These are phyloP conservation scores for Lepisosteus osseus DNA, from an alignment of 2,113 vertebrate species.

Conservation along the genomic window DNA sequence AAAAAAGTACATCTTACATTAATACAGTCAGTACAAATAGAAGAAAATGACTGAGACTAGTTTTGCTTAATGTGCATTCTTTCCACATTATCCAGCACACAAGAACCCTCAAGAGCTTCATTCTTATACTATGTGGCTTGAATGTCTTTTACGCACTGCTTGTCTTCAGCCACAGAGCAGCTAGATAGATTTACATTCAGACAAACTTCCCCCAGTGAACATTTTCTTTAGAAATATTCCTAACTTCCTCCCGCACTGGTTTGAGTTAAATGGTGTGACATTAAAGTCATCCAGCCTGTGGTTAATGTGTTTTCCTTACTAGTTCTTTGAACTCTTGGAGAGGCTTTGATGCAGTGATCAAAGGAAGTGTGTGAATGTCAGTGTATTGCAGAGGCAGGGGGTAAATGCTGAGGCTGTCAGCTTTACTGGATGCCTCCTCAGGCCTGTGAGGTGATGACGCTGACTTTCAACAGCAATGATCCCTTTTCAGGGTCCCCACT, in stretches of 20 bases:
- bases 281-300: neutral
- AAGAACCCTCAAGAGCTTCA: too few species aligned
- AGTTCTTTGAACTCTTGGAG: constrained; percentile 19
- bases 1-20: too few species aligned
- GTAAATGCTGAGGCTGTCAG: neutral
- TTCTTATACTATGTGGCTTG: too few species aligned
- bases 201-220: too few species aligned
- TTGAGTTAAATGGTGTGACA: neutral
- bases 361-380: neutral
- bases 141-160: too few species aligned
- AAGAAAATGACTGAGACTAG: too few species aligned
- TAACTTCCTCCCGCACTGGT: neutral
- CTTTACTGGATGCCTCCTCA: neutral
- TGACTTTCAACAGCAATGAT: neutral
- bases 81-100: too few species aligned
- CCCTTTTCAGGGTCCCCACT: neutral
- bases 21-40: too few species aligned
- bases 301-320: neutral
- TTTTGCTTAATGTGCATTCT: too few species aligned
- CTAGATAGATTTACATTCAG: too few species aligned
- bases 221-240: neutral
- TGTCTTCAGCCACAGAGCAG: too few species aligned
- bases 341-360: constrained; percentile 19
- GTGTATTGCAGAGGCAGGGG: neutral
- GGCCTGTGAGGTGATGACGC: neutral